Base-by-base conservation (phyloP, 2,888 invertebrate genomes). In the Thera obeliscata region DNA sequence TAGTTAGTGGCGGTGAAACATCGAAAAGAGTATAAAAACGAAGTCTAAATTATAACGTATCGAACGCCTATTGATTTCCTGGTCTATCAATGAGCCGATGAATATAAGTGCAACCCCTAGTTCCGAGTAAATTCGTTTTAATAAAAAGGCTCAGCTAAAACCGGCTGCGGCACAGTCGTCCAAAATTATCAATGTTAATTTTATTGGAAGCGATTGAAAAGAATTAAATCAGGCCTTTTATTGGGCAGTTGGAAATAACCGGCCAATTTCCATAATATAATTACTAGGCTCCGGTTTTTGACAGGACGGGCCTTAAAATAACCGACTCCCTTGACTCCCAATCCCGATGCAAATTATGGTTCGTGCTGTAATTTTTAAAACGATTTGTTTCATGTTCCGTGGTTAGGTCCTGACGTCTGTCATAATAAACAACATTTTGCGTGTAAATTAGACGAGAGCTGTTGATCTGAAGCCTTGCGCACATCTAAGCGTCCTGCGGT, bases 191-290 rank as follows among this genome's bases (percentile, higher is more conserved):
- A 61, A 54, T 55, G 48, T 36, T 36, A 12, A 62, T 56, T 49
- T 56, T 55, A 61, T 61, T 38, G n/a, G 43, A 7, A 9, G 36
- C 61, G 56, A 67, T 67, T 64, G 64, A 56, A 60, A 60, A 61
- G 43, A 67, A 64, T 64, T 55, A 36, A 49, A 63, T 56, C 41
- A 59, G 50, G 41, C 54, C 54, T 49, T 58, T 55, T 49, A 46
- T 64, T 61, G 49, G 63, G n/a, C 64, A 52, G 46, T 56, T 62
- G 56, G 41, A 61, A 70, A 69, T 57, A 69, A 49, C 55, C 50
- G 58, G 43, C 6, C 46, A 68, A 75, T 74, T 72, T 74, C 62
- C 75, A 74, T 75, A 75, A 72, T 71, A 72, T 74, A 74, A 74
- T 74, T 72, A 75, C 72, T 66, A 66, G 52, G 41, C 60, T 46